Evolutionary conservation across 2,888 invertebrate genomes (phyloP).

Genomic region (Helicoverpa assulta): DNA sequence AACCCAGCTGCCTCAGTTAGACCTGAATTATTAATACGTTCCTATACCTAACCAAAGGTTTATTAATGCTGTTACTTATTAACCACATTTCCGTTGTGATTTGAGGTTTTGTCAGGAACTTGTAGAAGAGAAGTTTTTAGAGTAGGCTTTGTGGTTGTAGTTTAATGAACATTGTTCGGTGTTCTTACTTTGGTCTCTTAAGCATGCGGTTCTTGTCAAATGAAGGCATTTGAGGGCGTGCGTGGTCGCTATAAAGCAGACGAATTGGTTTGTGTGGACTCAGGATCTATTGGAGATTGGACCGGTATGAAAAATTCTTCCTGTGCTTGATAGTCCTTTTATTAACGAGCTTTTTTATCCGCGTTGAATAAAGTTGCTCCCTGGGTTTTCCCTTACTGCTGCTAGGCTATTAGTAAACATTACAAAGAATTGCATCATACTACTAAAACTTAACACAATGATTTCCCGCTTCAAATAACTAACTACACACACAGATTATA

Average conservation of each 20-base stretch:
- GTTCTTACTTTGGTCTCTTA: too few relatives aligned
- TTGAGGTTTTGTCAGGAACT: slow-evolving; percentile 20
- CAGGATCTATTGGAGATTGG: too few relatives aligned
- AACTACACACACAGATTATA: slow-evolving; percentile 21
- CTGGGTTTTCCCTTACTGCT: too few relatives aligned
- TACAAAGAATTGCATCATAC: not conserved
- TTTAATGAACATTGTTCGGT: not conserved
- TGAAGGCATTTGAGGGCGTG: too few relatives aligned
- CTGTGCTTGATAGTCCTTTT: too few relatives aligned
- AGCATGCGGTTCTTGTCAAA: too few relatives aligned
- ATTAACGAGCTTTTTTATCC: too few relatives aligned
- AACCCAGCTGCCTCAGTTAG: slow-evolving; percentile 62
- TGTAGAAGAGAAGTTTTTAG: not conserved
- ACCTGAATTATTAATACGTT: slow-evolving; percentile 67
- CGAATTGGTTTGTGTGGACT: too few relatives aligned
- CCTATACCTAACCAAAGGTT: slow-evolving; percentile 37
- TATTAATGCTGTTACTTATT: slow-evolving; percentile 42
- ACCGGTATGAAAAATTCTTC: too few relatives aligned
- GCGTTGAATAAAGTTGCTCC: too few relatives aligned
- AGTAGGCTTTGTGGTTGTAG: not conserved
- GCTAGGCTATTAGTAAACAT: too few relatives aligned
- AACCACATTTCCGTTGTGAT: slow-evolving; percentile 43
- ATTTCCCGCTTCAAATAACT: slow-evolving; percentile 8
- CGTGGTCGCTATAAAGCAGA: too few relatives aligned
- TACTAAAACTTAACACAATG: slow-evolving; percentile 31